Conservation (phyloP, 2,113 vertebrate species). For the Phaethon lepturus region DNA sequence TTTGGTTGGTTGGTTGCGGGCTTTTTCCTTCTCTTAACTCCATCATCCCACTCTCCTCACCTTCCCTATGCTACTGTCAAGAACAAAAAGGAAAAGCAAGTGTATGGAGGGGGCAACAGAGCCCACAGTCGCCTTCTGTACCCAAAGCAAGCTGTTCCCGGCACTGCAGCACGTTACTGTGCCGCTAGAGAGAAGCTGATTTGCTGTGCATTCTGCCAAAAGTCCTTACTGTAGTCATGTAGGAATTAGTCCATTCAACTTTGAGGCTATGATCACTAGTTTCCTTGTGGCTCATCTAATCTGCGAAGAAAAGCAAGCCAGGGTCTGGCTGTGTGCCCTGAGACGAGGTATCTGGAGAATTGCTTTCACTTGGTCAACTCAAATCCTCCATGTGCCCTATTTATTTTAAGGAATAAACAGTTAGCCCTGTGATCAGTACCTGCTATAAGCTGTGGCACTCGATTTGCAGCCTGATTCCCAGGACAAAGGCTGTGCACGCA, state of each 20-base stretch:
- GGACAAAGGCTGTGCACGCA: neutral
- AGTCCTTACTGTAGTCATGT: neutral
- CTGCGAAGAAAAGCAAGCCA: neutral
- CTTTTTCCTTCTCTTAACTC: neutral
- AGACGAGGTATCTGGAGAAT: neutral
- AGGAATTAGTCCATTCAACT: neutral
- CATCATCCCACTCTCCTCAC: neutral
- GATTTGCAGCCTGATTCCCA: neutral
- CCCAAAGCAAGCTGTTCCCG: neutral
- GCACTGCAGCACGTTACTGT: neutral
- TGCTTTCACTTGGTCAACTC: neutral
- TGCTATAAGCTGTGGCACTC: neutral
- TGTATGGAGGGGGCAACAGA: neutral
- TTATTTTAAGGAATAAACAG: neutral
- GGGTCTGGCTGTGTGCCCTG: neutral
- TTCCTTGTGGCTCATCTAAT: neutral
- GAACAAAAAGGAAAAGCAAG: neutral
- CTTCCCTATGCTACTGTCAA: neutral
- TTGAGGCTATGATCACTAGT: neutral
- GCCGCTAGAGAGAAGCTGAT: neutral
- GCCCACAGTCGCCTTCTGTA: neutral
- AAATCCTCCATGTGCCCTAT: neutral
- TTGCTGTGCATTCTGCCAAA: neutral
- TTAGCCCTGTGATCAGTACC: neutral
- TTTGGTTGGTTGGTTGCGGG: rapidly evolving